These are phyloP conservation scores for Stenotaenia linearis DNA, from an alignment of 2,888 invertebrate species.

Conservation along the genomic window DNA sequence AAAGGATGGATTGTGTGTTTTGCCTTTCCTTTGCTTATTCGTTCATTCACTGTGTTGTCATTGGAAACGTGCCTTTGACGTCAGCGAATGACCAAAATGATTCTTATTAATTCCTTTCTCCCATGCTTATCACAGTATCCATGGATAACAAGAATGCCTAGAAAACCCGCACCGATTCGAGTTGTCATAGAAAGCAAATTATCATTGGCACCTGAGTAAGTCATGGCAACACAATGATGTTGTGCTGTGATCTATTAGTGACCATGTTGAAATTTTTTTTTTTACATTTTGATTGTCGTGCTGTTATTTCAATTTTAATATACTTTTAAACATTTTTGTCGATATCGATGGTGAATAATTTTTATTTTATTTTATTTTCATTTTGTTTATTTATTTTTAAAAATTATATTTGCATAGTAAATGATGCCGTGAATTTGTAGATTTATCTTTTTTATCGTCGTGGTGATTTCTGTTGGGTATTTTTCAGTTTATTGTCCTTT, in stretches of 20 bases:
- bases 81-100: constrained; percentile 10
- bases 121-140: constrained; percentile 36
- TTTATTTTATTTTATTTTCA: neutral
- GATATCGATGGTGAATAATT: constrained; percentile 1
- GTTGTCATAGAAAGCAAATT: constrained; percentile 33
- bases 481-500: neutral
- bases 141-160: constrained; percentile 36
- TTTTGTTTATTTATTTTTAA: neutral
- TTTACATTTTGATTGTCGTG: constrained; percentile 24
- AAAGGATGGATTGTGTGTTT: neutral
- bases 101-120: constrained; percentile 35
- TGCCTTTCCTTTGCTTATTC: neutral
- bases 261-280: constrained; percentile 4
- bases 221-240: constrained; percentile 32
- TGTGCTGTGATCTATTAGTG: constrained; percentile 31
- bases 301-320: constrained; percentile 26
- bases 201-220: constrained; percentile 33
- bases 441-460: neutral
- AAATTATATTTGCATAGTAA: neutral
- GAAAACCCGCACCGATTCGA: constrained; percentile 35
- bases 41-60: constrained; percentile 11
- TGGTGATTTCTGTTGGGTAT: constrained; percentile 15
- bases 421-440: constrained; percentile 2
- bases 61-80: constrained; percentile 15
- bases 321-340: constrained; percentile 24